These are phyloP conservation scores for Salarias fasciatus DNA, from an alignment of 2,797 vertebrate species.

Conservation along the genomic window DNA sequence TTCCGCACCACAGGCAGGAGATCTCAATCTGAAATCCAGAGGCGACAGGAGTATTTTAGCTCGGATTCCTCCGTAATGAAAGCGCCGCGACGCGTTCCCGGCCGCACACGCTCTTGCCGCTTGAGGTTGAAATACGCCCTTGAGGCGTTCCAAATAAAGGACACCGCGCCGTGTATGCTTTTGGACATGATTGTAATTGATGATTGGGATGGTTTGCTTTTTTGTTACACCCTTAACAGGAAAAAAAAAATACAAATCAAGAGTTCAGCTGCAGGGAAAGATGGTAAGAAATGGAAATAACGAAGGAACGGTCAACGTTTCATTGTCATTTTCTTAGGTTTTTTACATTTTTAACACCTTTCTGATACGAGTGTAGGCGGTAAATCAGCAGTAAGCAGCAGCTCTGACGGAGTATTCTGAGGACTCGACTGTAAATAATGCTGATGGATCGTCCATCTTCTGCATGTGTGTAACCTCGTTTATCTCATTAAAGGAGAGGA, in stretches of 20 bases:
- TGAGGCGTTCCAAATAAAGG: slow-evolving; percentile 46
- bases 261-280: slow-evolving; percentile 18
- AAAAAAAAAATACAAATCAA: slow-evolving; percentile 11
- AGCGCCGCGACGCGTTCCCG: slow-evolving; percentile 53
- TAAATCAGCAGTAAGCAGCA: slow-evolving; percentile 17
- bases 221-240: slow-evolving; percentile 47
- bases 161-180: slow-evolving; percentile 48
- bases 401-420: slow-evolving; percentile 16
- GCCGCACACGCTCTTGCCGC: slow-evolving; percentile 59
- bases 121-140: slow-evolving; percentile 63
- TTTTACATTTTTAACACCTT: slow-evolving; percentile 17
- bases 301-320: slow-evolving; percentile 17
- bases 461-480: slow-evolving; percentile 45
- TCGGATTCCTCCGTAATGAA: slow-evolving; percentile 68
- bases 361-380: background rate
- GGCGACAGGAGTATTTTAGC: slow-evolving; percentile 68
- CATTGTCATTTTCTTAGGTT: slow-evolving; percentile 2
- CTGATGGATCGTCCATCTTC: slow-evolving; percentile 51
- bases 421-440: slow-evolving; percentile 47
- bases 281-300: slow-evolving; percentile 38
- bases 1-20: slow-evolving; percentile 70
- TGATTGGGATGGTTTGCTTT: slow-evolving; percentile 52
- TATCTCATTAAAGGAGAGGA: slow-evolving; percentile 57
- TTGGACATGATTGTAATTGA: slow-evolving; percentile 65
- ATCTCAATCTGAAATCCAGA: slow-evolving; percentile 69